Base-by-base conservation (phyloP, 2,888 invertebrate genomes). In the Parnassius smintheus region DNA sequence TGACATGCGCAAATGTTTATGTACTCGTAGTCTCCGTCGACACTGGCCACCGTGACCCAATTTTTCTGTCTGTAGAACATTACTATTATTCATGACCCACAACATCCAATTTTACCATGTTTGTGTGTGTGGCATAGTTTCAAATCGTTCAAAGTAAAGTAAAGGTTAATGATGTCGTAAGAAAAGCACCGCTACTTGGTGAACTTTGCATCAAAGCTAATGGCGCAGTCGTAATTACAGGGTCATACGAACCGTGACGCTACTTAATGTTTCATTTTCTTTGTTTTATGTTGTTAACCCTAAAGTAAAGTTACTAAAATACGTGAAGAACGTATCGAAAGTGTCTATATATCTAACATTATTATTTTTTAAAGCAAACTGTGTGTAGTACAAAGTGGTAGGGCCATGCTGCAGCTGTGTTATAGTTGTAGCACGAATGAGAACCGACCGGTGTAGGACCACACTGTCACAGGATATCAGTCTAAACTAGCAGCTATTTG, bases 181-280 rank as follows among this genome's bases (percentile, higher is more conserved):
- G 57, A 57, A 49, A 50, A 57, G 57, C 45, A 44, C 22, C 42
- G 2, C 57, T 46, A 18, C 57, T 57, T 49, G 70, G 68, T 69
- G 68, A 68, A 57, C 57, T 54, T 55, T 62, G 61, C 66, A 65
- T 69, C 67, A 69, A 66, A 68, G 66, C 64, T 72, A 69, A 72
- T 68, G 62, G 67, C 13, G 25, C 66, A 52, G 53, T 64, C 65
- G 66, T 69, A 69, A 69, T 66, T 66, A 61, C 61, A 61, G 61
- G 56, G 61, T 18, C 61, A 56, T 50, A 51, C 61, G 61, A 61
- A 51, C 61, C 56, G 61, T 51, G 51, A 52, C 56, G 46, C 13
- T 56, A 44, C 55, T 62, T 53, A 57, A 52, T 53, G 49, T 62
- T 57, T 53, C 52, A 52, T 53, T 35, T 46, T 41, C 48, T 59